phyloP scores from a whole-genome alignment of 2,888 invertebrate species.

The Campoplex capitator region DNA sequence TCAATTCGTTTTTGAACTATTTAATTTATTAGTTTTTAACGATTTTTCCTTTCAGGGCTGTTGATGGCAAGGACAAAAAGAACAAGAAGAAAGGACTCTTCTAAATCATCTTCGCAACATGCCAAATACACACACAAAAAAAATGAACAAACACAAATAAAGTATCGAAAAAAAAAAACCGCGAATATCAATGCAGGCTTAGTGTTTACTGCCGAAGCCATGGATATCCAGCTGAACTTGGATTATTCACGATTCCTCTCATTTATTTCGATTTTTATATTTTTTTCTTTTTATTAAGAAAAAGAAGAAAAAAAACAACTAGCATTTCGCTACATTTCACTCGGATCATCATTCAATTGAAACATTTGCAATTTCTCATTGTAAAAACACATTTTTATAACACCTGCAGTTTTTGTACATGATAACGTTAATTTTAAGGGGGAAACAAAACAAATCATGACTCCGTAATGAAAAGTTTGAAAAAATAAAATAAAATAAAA shows the following conservation, averaged over 20 bases:
- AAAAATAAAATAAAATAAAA: background rate
- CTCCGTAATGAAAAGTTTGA: background rate
- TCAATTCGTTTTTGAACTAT: background rate
- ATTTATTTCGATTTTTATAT: slow-evolving; percentile 1
- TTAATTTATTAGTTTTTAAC: slow-evolving; percentile 66
- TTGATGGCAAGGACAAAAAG: slow-evolving; percentile 95
- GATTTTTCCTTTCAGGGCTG: slow-evolving; percentile 87
- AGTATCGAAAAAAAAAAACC: slow-evolving; percentile 48
- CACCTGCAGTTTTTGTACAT: slow-evolving; percentile 66
- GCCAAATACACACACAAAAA: slow-evolving; percentile 64
- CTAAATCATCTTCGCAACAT: slow-evolving; percentile 85
- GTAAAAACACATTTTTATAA: slow-evolving; percentile 67
- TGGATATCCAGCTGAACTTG: slow-evolving; percentile 45
- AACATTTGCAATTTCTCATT: slow-evolving; percentile 62
- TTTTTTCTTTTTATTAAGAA: background rate
- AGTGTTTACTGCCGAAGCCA: slow-evolving; percentile 49
- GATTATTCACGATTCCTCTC: slow-evolving; percentile 28
- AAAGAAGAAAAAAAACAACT: background rate
- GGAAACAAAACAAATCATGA: background rate
- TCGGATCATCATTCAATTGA: slow-evolving; percentile 54
- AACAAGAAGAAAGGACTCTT: slow-evolving; percentile 96
- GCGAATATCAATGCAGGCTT: slow-evolving; percentile 59
- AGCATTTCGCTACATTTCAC: slow-evolving; percentile 41
- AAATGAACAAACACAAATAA: slow-evolving; percentile 13
- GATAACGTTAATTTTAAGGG: slow-evolving; percentile 64